Base-by-base conservation (phyloP, 1,140 invertebrate genomes). In the Antheraea pernyi region DNA sequence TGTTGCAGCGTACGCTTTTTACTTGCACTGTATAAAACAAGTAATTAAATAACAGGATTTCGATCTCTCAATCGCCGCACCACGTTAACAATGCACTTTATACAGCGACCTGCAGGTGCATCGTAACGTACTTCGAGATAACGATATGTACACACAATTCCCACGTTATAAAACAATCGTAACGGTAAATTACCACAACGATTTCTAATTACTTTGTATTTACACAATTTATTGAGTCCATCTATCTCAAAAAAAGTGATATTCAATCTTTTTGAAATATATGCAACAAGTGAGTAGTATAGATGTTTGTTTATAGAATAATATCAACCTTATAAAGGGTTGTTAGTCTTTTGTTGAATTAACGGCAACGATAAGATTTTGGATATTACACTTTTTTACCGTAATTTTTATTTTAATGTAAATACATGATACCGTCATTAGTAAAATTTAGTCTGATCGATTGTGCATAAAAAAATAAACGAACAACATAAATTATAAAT, bases 211-310 rank as follows among this genome's bases (percentile, higher is more conserved):
- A 42, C 19, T 36, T 60, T 6, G 19, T 42, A 53, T 68, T 10
- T 42, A 67, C 67, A 58, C 60, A 58, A 36, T 66, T 72, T 67
- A 37, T 65, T 9, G 22, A 66, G n/a, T 81, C 68, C 86, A 80
- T 86, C 88, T 88, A 89, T 89, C 83, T 88, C 86, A 90, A 77
- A 87, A 85, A 88, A n/a, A 84, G 79, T 82, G 85, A 85, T 64
- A 77, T 84, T 78, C 78, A 71, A 80, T 79, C 80, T 88, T 88
- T 90, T 88, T 86, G 90, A 91, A 91, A 83, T 91, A 81, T 83
- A 79, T 88, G 85, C 88, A 91, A 89, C 87, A 91, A 89, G 83
- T 88, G 82, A 78, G 69, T 72, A 81, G 65, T 78, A 80, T 78
- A 82, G 80, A 77, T 82, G 80, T 80, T 82, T 81, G 75, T 79